phyloP scores from a whole-genome alignment of 2,797 vertebrate genomes.

The Ptychadena robeensis region DNA sequence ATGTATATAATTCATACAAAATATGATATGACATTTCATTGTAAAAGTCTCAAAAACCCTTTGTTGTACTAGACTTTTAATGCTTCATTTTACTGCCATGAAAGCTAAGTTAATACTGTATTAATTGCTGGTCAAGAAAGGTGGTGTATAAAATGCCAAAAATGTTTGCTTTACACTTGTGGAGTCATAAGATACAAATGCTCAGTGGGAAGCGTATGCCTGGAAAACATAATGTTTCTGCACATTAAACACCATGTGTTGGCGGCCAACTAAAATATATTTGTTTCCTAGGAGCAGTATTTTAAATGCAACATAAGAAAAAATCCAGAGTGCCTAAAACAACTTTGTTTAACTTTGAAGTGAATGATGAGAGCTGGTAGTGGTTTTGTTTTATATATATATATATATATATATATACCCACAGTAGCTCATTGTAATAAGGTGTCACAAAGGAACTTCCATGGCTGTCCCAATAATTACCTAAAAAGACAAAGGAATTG shows the following conservation, averaged over 20 bases:
- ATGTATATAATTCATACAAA: no score
- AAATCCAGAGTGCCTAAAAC: neutral
- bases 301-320: neutral
- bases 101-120: neutral
- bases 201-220: neutral
- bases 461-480: no score
- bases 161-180: neutral
- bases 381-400: neutral
- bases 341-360: neutral
- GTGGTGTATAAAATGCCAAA: neutral
- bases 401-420: no score
- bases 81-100: neutral
- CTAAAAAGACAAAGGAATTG: no score
- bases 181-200: neutral
- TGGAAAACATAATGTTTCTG: neutral
- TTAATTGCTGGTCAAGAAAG: neutral
- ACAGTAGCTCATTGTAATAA: no score
- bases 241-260: neutral
- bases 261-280: neutral
- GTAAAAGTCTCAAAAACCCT: no score
- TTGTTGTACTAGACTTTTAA: neutral
- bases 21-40: neutral
- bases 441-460: no score
- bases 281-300: neutral
- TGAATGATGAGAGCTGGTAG: neutral